A percentile compares a stretch with the other conserved stretches of the same genome.
Evolutionary conservation across 1,140 invertebrate genomes (phyloP).

Genomic region (Drosophila arawakana): DNA sequence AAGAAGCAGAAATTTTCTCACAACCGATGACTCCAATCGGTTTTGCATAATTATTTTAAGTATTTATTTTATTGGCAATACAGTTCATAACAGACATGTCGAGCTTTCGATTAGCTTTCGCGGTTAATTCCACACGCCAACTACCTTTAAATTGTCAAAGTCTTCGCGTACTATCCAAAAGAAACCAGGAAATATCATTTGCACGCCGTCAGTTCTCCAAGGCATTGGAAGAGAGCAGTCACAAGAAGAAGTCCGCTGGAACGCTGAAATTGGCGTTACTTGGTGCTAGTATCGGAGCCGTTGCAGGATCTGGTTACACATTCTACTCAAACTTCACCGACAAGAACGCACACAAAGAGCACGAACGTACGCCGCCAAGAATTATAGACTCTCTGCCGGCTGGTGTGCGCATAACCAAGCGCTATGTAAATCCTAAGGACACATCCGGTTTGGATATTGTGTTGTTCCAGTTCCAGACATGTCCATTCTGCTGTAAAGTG

Average conservation of each 20-base stretch:
- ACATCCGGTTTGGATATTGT: constrained; percentile 92
- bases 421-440: constrained; percentile 89
- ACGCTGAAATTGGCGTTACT: constrained; percentile 85
- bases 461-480: constrained; percentile 98
- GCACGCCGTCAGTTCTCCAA: constrained; percentile 52
- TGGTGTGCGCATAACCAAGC: constrained; percentile 85
- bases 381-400: constrained; percentile 85
- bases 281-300: constrained; percentile 86
- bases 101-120: constrained; percentile 54
- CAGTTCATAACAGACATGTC: constrained; percentile 47
- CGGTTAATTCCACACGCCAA: constrained; percentile 20
- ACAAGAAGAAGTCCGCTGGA: constrained; percentile 48
- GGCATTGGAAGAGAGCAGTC: constrained; percentile 1
- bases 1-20: constrained; percentile 42
- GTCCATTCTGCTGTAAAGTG: constrained; percentile 99
- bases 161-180: constrained; percentile 31
- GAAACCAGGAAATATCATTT: constrained; percentile 20
- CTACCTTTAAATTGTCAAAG: constrained; percentile 8
- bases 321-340: constrained; percentile 66
- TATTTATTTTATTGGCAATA: constrained; percentile 28
- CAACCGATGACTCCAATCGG: constrained; percentile 29
- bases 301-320: constrained; percentile 78
- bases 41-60: constrained; percentile 69
- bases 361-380: constrained; percentile 82
- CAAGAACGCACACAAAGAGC: constrained; percentile 71